phyloP scores from a whole-genome alignment of 2,797 vertebrate species.

The Botia kubotai region DNA sequence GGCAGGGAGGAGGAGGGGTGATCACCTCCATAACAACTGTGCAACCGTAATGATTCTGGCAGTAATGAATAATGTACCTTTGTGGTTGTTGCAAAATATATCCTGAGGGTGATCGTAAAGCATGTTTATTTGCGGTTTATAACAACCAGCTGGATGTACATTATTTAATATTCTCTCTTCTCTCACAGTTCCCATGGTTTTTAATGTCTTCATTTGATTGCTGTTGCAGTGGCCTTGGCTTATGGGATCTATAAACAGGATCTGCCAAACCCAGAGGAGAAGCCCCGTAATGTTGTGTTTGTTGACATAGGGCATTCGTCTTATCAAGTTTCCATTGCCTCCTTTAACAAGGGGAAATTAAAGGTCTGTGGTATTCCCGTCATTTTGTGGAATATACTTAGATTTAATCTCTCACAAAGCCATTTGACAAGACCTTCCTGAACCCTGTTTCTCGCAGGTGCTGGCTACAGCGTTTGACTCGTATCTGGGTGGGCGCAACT shows the following conservation, averaged over 20 bases:
- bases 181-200: neutral
- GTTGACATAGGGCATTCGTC: slow-evolving; percentile 97
- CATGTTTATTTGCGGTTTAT: no score
- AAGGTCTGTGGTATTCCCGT: slow-evolving; percentile 79
- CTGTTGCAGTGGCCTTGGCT: slow-evolving; percentile 89
- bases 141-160: no score
- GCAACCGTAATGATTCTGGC: no score
- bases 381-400: neutral
- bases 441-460: slow-evolving; percentile 76
- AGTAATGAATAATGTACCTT: no score
- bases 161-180: neutral
- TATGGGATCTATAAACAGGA: slow-evolving; percentile 99
- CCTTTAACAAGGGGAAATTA: slow-evolving; percentile 97
- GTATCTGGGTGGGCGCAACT: slow-evolving; percentile 89
- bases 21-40: no score
- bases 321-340: slow-evolving; percentile 92
- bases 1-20: no score
- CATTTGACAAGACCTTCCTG: neutral
- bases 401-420: slow-evolving; percentile 31
- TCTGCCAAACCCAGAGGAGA: slow-evolving; percentile 92
- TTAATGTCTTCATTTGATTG: neutral
- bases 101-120: no score
- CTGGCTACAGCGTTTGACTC: slow-evolving; percentile 91
- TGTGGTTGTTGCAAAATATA: no score
- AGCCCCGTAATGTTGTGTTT: slow-evolving; percentile 94